phyloP scores from a whole-genome alignment of 37 sponge, comb jelly and placozoan genomes.

The Mnemiopsis leidyi region DNA sequence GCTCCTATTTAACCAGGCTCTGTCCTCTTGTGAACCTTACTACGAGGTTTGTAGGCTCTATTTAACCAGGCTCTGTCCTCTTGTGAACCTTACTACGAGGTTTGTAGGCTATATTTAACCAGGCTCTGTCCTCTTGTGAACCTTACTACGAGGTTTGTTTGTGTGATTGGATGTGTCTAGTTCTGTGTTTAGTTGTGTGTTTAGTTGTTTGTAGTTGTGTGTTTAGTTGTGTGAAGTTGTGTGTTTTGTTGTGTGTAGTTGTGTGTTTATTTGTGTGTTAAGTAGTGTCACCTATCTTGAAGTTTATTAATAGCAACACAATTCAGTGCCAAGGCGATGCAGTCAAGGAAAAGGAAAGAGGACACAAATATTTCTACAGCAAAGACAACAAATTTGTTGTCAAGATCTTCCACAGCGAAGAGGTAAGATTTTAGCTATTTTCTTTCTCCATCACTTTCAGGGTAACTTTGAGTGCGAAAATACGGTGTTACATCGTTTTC shows the following conservation, averaged over 20 bases:
- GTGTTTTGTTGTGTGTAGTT: background rate
- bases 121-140: background rate
- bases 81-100: conserved; percentile 30
- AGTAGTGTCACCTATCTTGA: background rate
- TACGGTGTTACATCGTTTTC: too few relatives aligned
- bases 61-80: conserved; percentile 28
- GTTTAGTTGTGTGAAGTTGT: too few relatives aligned
- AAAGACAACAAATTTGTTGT: conserved; percentile 81
- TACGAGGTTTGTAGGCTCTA: conserved; percentile 74
- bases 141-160: conserved; percentile 31
- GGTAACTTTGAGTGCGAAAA: too few relatives aligned
- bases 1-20: conserved; percentile 95
- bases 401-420: conserved; percentile 84
- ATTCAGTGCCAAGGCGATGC: background rate
- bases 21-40: conserved; percentile 91
- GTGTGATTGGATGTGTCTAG: too few relatives aligned
- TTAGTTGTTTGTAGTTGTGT: too few relatives aligned
- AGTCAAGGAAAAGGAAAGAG: conserved; percentile 67
- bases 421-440: too few relatives aligned
- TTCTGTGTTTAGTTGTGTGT: too few relatives aligned
- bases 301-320: too few relatives aligned
- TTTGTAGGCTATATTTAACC: too few relatives aligned
- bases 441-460: too few relatives aligned
- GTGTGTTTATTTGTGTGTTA: background rate
- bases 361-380: conserved; percentile 79